These are phyloP conservation scores for Cydia amplana DNA, from an alignment of 1,140 invertebrate species.

Conservation along the genomic window DNA sequence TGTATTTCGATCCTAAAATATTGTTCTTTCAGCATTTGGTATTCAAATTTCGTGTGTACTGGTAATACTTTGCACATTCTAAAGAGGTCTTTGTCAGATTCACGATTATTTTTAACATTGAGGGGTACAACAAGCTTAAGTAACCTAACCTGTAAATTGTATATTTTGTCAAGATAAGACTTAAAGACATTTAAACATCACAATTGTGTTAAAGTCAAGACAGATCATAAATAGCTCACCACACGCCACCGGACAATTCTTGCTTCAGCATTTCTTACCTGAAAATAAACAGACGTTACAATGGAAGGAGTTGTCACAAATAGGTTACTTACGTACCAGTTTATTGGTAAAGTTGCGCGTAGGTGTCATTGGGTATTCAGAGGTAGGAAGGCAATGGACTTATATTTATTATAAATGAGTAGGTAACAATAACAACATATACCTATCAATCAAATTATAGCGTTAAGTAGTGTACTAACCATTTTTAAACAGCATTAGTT, in stretches of 20 bases:
- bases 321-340: constrained; percentile 45
- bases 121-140: no score
- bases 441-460: background rate
- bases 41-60: no score
- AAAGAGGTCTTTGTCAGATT: no score
- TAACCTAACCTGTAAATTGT: no score
- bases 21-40: no score
- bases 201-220: constrained; percentile 14
- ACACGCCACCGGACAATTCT: background rate
- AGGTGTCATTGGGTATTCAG: constrained; percentile 35
- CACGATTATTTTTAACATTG: no score
- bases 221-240: constrained; percentile 26
- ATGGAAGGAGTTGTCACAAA: constrained; percentile 54
- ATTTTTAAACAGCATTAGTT: no score
- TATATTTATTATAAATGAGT: background rate
- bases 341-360: constrained; percentile 40
- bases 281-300: constrained; percentile 43
- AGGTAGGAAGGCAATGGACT: background rate
- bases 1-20: no score
- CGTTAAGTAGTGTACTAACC: no score
- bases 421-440: background rate
- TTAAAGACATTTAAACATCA: constrained; percentile 3
- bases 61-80: no score
- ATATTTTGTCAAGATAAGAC: no score
- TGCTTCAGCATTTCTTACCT: constrained; percentile 29